Evolutionary conservation across 1,140 invertebrate species (phyloP), one percentile per base, ranked within the genome.

Genomic region (Drosophila lacertosa): DNA sequence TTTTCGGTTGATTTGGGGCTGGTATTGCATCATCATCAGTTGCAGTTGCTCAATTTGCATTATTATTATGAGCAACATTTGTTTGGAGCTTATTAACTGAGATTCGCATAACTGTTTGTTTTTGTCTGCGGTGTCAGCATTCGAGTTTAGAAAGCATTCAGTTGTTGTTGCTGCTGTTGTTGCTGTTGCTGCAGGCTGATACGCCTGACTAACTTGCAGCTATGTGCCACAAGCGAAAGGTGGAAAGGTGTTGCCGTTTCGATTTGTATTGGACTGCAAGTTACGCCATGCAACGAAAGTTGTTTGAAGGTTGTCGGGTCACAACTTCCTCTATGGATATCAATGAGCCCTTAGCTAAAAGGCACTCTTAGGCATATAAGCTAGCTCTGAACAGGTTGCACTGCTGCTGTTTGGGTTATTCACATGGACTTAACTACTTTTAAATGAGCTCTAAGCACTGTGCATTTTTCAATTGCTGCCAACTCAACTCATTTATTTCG

Each of bases 221-320:
- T 69, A 84, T 84, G 81, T 67, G 66, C 74, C 79, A 39, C 42
- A 18, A 76, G 80, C 76, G 77, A 84, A 84, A 86, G 82, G 63
- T 74, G 79, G 77, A 84, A 88, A 86, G 82, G 81, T 88, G 79
- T 84, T 78, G 73, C 64, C 55, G 60, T 47, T 59, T 60, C 39
- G 53, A 65, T 51, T 74, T 45, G 55, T 57, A 64, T 59, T 73
- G 69, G 75, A 70, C 40, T 39, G 45, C 22, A 33, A 35, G 50
- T 63, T 74, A 45, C 51, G 24, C 60, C 58, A 58, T 22, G 53
- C 16, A 58, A 75, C 57, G 81, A 84, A 84, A 84, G 81, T 84
- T 81, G 81, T 86, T 86, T 64, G 64, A 84, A 86, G 81, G 81
- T 80, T 82, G 77, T 81, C 77, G 77, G 73, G 73, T 81, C 77